phyloP scores from a whole-genome alignment of 53 echinoderm and acorn worm species.

The Stichopus horrens region DNA sequence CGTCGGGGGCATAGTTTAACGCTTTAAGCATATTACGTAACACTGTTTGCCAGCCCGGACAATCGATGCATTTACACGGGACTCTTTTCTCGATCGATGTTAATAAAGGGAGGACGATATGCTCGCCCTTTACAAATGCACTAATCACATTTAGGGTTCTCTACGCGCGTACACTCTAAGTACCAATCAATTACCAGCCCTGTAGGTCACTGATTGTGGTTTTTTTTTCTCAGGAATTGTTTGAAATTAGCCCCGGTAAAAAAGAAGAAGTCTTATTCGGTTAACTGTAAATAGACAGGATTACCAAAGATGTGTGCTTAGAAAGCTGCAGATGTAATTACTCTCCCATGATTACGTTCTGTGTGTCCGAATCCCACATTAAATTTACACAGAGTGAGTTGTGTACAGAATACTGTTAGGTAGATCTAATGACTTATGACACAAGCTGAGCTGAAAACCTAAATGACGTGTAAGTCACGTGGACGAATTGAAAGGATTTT shows the following conservation, averaged over 20 bases:
- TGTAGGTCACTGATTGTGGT: slow-evolving; percentile 12
- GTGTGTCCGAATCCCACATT: too few species aligned
- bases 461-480: too few species aligned
- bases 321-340: slow-evolving; percentile 21
- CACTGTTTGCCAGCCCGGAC: slow-evolving; percentile 3
- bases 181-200: slow-evolving; percentile 26
- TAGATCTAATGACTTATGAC: too few species aligned
- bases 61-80: slow-evolving; percentile 20
- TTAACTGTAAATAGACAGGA: neutral
- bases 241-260: neutral
- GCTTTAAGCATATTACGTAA: slow-evolving; percentile 21
- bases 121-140: neutral
- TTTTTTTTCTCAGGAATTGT: neutral
- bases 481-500: too few species aligned
- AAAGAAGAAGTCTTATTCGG: neutral
- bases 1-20: too few species aligned
- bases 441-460: too few species aligned
- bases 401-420: too few species aligned
- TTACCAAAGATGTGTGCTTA: neutral
- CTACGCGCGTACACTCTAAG: slow-evolving; percentile 7
- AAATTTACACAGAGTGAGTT: too few species aligned
- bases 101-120: slow-evolving; percentile 23
- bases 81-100: slow-evolving; percentile 18
- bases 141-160: slow-evolving; percentile 22
- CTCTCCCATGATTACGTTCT: neutral